These are phyloP conservation scores for Condylostylus longicornis DNA, from an alignment of 1,140 invertebrate genomes.

Conservation along the genomic window DNA sequence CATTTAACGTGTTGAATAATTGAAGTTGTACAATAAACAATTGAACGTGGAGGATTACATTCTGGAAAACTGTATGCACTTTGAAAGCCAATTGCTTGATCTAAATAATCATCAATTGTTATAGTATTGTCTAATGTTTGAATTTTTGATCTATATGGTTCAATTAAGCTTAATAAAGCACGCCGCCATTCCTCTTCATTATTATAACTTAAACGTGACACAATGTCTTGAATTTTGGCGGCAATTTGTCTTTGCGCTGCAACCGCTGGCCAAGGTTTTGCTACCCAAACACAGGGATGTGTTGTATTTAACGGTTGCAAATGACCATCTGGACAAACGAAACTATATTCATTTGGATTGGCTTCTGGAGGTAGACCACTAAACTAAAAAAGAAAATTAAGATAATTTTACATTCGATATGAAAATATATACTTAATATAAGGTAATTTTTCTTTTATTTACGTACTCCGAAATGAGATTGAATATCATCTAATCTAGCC, in stretches of 20 bases:
- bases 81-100: slow-evolving; percentile 41
- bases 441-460: no score
- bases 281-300: slow-evolving; percentile 58
- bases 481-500: slow-evolving; percentile 49
- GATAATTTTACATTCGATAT: not conserved
- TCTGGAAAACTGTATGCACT: slow-evolving; percentile 45
- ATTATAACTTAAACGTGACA: slow-evolving; percentile 30
- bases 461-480: slow-evolving; percentile 46
- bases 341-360: slow-evolving; percentile 41
- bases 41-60: slow-evolving; percentile 46
- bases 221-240: slow-evolving; percentile 37
- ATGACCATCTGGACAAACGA: slow-evolving; percentile 68
- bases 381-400: slow-evolving; percentile 12
- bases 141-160: slow-evolving; percentile 34
- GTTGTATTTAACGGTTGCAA: slow-evolving; percentile 39
- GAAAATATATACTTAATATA: not conserved
- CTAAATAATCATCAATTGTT: slow-evolving; percentile 41
- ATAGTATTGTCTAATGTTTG: slow-evolving; percentile 34
- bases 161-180: slow-evolving; percentile 38
- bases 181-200: slow-evolving; percentile 35
- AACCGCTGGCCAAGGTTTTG: slow-evolving; percentile 56
- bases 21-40: slow-evolving; percentile 47
- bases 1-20: slow-evolving; percentile 55
- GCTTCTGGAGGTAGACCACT: slow-evolving; percentile 23
- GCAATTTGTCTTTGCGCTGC: slow-evolving; percentile 42